Evolutionary conservation across 2,113 vertebrate species (phyloP), one percentile per base, ranked within the genome.

Genomic region (Sterna hirundo): DNA sequence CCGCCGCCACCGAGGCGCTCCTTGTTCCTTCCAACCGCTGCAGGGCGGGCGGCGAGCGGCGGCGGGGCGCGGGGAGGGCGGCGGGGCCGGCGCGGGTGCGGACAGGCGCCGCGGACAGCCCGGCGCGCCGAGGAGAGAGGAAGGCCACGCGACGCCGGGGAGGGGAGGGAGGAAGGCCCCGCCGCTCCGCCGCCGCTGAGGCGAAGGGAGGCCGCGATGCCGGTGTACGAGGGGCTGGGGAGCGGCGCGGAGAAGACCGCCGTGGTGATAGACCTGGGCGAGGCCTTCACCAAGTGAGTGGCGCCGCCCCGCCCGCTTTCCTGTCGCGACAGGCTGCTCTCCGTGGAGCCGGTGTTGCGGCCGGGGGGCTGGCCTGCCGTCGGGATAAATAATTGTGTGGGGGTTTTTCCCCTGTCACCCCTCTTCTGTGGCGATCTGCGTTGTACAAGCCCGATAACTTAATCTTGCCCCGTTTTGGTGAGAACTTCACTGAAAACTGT

Each of bases 201-300:
- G 26, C 2, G 26, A 8, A 11, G 30, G 40, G 68, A 46, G 32
- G 55, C 11, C 36, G 40, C 27, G 46, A 99, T 99, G 99, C 99
- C 99, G 23, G 97, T 99, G 16, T 99, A 99, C 97, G 99, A 99
- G 95, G 99, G 99, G 5, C 70, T 99, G 78, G 99, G 99, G 27
- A 99, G 98, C 71, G 98, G 99, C 81, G 99, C 99, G 64, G 99
- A 99, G 97, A 99, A 99, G 91, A 99, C 99, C 4, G 99, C 99
- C 0, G 99, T 99, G 51, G 99, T 99, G 36, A 98, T 99, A 75
- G 99, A 99, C 81, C 94, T 99, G 78, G 99, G 99, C 96, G 99
- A 99, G 91, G 99, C 99, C 3, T 99, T 98, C 95, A 99, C 99
- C 95, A 99, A 99, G 99, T 99, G 96, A 99, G 99, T 97, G 71